These are phyloP conservation scores for Drosophila virilis DNA, from an alignment of 1,140 invertebrate genomes.

Conservation along the genomic window DNA sequence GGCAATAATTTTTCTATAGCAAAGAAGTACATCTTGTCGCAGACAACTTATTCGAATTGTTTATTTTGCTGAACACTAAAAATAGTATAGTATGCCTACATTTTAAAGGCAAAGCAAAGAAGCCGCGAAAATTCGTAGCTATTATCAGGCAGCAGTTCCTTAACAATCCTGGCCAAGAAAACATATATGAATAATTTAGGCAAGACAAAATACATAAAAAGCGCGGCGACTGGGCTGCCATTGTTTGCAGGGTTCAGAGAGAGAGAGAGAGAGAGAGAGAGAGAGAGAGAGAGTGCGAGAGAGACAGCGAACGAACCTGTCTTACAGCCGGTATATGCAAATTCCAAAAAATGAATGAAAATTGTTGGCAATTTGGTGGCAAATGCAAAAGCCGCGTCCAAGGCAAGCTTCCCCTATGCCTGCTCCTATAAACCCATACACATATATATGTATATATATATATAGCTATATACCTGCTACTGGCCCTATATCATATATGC, in stretches of 20 bases:
- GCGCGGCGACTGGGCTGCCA: slow-evolving; percentile 37
- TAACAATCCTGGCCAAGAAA: slow-evolving; percentile 10
- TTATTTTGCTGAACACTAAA: too few relatives aligned
- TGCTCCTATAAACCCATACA: not conserved
- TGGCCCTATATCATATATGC: not conserved
- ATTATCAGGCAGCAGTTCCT: slow-evolving; percentile 25
- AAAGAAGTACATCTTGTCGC: too few relatives aligned
- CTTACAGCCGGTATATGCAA: slow-evolving; percentile 63
- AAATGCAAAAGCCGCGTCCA: slow-evolving; percentile 51
- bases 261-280: not conserved
- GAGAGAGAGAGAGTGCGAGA: too few relatives aligned
- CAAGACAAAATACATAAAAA: slow-evolving; percentile 59
- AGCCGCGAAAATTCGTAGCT: slow-evolving; percentile 35
- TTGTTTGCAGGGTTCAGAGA: slow-evolving; percentile 58
- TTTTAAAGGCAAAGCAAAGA: not conserved
- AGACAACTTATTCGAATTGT: too few relatives aligned
- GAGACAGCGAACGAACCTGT: slow-evolving; percentile 22
- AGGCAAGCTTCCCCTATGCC: slow-evolving; percentile 6
- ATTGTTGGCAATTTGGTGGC: slow-evolving; percentile 82
- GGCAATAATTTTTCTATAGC: too few relatives aligned
- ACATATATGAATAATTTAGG: slow-evolving; percentile 69
- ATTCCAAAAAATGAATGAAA: slow-evolving; percentile 80
- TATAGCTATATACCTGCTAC: not conserved
- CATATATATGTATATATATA: not conserved
- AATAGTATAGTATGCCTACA: not conserved